phyloP scores from a whole-genome alignment of 2,797 vertebrate genomes.

The Pseudocheirus occidentalis region DNA sequence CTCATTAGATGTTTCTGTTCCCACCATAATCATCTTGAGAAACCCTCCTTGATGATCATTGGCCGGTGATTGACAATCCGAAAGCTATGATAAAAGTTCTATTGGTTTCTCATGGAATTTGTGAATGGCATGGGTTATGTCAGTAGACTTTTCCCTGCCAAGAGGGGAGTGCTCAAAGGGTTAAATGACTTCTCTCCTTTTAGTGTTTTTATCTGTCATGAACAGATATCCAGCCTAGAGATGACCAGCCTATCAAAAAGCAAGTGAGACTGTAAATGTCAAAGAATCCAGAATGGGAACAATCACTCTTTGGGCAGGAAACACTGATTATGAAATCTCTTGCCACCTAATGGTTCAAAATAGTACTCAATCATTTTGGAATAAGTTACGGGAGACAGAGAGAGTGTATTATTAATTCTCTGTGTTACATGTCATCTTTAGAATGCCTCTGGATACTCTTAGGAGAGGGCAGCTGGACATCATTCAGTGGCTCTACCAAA shows the following conservation, averaged over 20 bases:
- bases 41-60: background rate
- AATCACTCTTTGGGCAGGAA: background rate
- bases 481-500: background rate
- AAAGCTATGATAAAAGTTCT: background rate
- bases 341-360: background rate
- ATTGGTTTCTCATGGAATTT: background rate
- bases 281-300: background rate
- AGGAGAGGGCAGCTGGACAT: background rate
- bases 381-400: background rate
- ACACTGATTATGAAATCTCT: background rate
- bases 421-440: background rate
- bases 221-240: background rate
- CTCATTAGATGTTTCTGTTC: background rate
- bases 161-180: background rate
- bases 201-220: background rate
- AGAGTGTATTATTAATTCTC: background rate
- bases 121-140: background rate
- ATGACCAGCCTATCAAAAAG: background rate
- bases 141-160: background rate
- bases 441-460: background rate
- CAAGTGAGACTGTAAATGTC: background rate
- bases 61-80: fast-evolving
- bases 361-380: background rate
- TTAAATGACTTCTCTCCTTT: background rate
- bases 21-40: too few species aligned